Conservation (phyloP, 2,797 vertebrate genomes). For the Sebastes hubbsi region DNA sequence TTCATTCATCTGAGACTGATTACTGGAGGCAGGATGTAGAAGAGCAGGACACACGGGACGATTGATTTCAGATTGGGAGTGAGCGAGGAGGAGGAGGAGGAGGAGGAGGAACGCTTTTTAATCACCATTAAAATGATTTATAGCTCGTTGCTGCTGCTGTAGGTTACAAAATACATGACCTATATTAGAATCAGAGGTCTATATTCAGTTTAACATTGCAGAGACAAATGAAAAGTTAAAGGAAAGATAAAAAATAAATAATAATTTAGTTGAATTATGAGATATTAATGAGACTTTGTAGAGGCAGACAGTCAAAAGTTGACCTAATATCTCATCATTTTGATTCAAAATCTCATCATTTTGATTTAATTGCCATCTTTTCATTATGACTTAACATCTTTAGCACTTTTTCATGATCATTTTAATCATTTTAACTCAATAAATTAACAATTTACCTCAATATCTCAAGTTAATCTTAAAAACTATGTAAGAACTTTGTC, state of each 20-base stretch:
- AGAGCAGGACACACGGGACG: constrained; percentile 1
- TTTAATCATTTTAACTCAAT: too few relatives aligned
- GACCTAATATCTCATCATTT: not conserved
- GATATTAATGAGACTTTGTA: not conserved
- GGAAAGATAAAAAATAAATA: not conserved
- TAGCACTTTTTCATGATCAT: too few relatives aligned
- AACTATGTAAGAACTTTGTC: too few relatives aligned
- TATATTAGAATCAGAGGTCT: not conserved
- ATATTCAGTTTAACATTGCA: not conserved
- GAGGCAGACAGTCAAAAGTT: not conserved
- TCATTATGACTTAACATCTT: too few relatives aligned
- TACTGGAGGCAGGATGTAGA: not conserved
- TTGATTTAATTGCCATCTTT: too few relatives aligned
- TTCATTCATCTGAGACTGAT: not conserved
- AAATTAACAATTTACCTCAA: too few relatives aligned
- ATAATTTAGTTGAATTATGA: not conserved
- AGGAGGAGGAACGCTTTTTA: not conserved
- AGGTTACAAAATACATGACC: not conserved
- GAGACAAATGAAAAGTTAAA: not conserved
- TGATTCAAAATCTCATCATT: too few relatives aligned
- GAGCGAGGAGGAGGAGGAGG: not conserved
- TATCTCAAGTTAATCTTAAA: too few relatives aligned
- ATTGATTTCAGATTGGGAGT: constrained; percentile 23
- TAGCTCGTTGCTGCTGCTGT: not conserved
- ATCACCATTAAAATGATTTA: constrained; percentile 30